These are phyloP conservation scores for Dasyurus viverrinus DNA, from an alignment of 2,113 vertebrate species.

Conservation along the genomic window DNA sequence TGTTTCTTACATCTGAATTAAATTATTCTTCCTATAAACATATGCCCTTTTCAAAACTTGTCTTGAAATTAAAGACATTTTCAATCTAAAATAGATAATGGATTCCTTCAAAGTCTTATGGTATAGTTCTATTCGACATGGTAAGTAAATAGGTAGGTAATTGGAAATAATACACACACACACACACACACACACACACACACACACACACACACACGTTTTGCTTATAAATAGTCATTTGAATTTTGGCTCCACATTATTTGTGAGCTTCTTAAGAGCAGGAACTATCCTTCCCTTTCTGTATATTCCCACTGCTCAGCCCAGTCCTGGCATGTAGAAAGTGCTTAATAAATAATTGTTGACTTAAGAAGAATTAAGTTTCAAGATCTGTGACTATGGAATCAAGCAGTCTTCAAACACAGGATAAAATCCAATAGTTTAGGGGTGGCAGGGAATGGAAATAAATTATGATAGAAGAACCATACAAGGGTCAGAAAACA, in stretches of 20 bases:
- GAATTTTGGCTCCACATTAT: too few species aligned
- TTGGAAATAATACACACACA: too few species aligned
- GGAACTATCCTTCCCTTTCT: too few species aligned
- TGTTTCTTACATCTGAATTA: background rate
- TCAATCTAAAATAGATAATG: background rate
- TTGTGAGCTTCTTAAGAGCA: too few species aligned
- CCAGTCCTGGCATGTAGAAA: too few species aligned
- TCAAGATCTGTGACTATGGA: background rate
- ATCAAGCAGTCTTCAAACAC: background rate
- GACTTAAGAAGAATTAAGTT: background rate
- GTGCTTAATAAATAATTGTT: too few species aligned
- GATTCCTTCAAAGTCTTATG: conserved; percentile 15
- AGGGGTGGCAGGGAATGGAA: background rate
- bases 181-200: too few species aligned
- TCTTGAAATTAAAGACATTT: conserved; percentile 17
- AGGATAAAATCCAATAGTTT: background rate
- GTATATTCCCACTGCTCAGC: too few species aligned
- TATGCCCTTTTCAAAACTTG: conserved; percentile 6
- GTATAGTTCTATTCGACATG: background rate
- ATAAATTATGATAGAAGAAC: conserved; percentile 1
- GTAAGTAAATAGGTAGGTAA: too few species aligned
- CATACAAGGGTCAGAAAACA: background rate
- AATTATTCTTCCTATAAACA: conserved; percentile 9
- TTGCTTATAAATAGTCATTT: too few species aligned
- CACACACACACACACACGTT: too few species aligned